Conservation (phyloP, 1,140 invertebrate species). For the Pentalonia nigronervosa region DNA sequence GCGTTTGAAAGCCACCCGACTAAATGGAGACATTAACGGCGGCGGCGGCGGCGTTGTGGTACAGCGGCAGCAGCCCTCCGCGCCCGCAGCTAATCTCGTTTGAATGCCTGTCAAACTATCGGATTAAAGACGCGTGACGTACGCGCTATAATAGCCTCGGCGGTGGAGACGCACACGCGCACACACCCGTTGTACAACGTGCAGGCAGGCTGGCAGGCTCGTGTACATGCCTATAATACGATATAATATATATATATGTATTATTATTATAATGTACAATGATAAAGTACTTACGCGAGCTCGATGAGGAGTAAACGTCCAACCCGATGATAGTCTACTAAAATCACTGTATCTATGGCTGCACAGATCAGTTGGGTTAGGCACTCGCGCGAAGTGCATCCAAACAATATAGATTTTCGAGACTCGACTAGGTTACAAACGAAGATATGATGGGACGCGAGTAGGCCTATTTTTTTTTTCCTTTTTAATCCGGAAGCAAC, state of each 20-base stretch:
- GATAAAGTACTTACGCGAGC: too few species aligned
- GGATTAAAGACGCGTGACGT: slow-evolving; percentile 42
- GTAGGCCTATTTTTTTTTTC: too few species aligned
- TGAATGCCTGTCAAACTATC: slow-evolving; percentile 47
- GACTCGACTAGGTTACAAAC: too few species aligned
- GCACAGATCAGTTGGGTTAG: too few species aligned
- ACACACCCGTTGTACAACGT: neutral
- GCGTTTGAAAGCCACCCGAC: neutral
- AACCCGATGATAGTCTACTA: too few species aligned
- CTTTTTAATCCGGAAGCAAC: too few species aligned
- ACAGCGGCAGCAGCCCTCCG: neutral
- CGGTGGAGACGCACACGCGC: neutral
- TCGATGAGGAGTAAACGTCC: too few species aligned
- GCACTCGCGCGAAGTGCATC: too few species aligned
- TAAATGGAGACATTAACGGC: slow-evolving; percentile 8
- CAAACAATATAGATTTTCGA: too few species aligned
- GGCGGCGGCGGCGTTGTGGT: slow-evolving; percentile 2
- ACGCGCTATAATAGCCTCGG: neutral
- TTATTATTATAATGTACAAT: neutral
- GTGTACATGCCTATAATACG: neutral
- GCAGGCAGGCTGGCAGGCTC: neutral
- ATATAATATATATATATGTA: neutral
- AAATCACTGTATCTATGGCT: too few species aligned
- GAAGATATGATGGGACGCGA: too few species aligned
- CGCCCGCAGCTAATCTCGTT: slow-evolving; percentile 34